These are phyloP conservation scores for Macrochelys suwanniensis DNA, from an alignment of 2,797 vertebrate species.

Conservation along the genomic window DNA sequence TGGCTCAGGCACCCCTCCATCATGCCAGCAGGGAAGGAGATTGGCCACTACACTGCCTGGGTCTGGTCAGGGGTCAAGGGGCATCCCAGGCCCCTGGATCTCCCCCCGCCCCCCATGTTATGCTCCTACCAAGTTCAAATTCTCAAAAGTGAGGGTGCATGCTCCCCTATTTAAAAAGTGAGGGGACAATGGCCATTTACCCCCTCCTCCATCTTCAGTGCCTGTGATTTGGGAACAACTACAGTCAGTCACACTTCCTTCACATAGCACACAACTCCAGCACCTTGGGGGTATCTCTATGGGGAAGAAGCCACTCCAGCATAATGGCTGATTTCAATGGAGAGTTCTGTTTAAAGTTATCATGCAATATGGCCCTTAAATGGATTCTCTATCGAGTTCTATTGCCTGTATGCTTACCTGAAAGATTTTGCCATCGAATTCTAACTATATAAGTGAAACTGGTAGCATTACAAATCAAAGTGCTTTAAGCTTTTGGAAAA, in stretches of 20 bases:
- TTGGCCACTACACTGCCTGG: neutral
- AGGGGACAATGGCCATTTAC: neutral
- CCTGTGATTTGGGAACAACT: neutral
- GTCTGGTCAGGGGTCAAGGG: neutral
- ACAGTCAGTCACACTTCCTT: neutral
- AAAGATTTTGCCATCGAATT: neutral
- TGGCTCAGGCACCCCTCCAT: neutral
- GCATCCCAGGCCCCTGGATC: neutral
- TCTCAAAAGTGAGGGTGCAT: too few species aligned
- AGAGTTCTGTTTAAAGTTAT: neutral
- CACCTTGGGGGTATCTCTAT: neutral
- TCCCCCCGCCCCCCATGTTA: neutral
- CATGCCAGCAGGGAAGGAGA: too few species aligned
- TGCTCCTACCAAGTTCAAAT: neutral
- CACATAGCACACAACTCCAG: neutral
- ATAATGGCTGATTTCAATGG: neutral
- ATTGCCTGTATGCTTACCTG: neutral
- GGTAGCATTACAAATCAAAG: neutral
- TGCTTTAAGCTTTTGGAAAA: neutral
- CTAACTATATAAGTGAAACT: neutral
- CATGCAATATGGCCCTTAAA: neutral
- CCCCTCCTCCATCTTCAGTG: neutral
- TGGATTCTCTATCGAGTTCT: neutral
- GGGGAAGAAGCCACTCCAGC: neutral
- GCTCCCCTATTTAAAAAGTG: neutral